phyloP scores from a whole-genome alignment of 2,888 invertebrate genomes.

The Nemurella pictetii region DNA sequence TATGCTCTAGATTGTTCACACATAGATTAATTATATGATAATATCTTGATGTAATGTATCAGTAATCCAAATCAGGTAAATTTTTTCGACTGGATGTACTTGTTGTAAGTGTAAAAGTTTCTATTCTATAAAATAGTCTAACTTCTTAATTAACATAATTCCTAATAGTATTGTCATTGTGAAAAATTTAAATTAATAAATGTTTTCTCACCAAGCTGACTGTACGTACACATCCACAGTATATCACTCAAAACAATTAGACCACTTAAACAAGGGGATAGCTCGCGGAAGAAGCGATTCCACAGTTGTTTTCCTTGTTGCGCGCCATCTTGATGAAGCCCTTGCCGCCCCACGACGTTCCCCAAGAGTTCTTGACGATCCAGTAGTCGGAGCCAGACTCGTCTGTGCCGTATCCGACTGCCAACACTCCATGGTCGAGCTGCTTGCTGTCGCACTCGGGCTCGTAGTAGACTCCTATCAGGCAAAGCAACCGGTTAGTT shows the following conservation, averaged over 20 bases:
- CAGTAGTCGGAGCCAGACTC: constrained; percentile 69
- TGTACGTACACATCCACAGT: not conserved
- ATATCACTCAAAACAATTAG: not conserved
- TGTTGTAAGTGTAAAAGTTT: not conserved
- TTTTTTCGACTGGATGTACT: not conserved
- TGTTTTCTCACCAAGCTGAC: not conserved
- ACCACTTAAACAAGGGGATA: constrained; percentile 76
- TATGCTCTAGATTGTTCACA: not conserved
- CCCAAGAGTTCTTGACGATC: constrained; percentile 89
- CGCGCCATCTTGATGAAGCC: constrained; percentile 90
- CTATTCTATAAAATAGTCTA: not conserved
- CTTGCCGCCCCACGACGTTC: constrained; percentile 74
- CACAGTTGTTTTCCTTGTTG: constrained; percentile 82
- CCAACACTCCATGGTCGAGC: constrained; percentile 85
- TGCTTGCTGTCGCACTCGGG: constrained; percentile 68
- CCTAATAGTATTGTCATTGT: not conserved
- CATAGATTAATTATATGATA: not conserved
- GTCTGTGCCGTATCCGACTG: constrained; percentile 80
- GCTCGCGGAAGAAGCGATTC: constrained; percentile 79
- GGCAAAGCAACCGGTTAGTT: no score
- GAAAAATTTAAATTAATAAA: not conserved
- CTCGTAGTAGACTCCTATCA: constrained; percentile 73
- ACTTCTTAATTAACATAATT: not conserved
- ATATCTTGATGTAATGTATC: not conserved
- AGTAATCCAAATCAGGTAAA: not conserved